phyloP scores from a whole-genome alignment of 1,140 invertebrate species.

The Zaprionus vittiger region DNA sequence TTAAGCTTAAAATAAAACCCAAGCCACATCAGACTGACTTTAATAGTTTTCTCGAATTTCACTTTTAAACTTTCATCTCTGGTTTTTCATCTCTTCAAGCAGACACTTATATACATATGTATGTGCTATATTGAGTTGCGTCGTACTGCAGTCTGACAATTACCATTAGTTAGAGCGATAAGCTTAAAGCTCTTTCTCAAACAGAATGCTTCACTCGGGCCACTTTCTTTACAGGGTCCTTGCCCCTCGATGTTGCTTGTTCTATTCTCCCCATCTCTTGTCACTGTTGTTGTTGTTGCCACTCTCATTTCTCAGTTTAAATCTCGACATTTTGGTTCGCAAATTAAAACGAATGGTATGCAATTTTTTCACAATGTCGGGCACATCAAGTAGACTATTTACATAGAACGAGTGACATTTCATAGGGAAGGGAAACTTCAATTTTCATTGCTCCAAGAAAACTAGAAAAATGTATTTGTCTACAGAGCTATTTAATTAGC shows the following conservation, averaged over 20 bases:
- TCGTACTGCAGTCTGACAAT: constrained; percentile 9
- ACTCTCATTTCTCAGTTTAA: constrained; percentile 65
- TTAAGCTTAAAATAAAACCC: background rate
- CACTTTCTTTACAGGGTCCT: background rate
- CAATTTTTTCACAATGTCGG: constrained; percentile 47
- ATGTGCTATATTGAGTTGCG: constrained; percentile 7
- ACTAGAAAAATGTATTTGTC: background rate
- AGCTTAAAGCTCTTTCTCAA: constrained; percentile 19
- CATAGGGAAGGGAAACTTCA: constrained; percentile 8
- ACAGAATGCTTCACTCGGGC: constrained; percentile 4
- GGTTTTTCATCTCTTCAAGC: background rate
- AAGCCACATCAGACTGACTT: too few relatives aligned
- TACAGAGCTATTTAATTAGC: constrained; percentile 69
- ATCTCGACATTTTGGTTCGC: constrained; percentile 69
- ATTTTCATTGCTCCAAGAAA: background rate
- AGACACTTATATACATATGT: background rate
- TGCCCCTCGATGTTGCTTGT: background rate
- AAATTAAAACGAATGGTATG: constrained; percentile 79
- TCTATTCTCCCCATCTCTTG: background rate
- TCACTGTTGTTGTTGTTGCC: constrained; percentile 13
- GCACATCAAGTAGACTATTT: constrained; percentile 66
- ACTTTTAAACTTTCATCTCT: background rate
- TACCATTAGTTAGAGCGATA: constrained; percentile 7
- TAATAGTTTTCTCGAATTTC: background rate
- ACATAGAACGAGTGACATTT: constrained; percentile 53